Conservation (phyloP, 2,113 vertebrate species). For the Lipophrys pholis region DNA sequence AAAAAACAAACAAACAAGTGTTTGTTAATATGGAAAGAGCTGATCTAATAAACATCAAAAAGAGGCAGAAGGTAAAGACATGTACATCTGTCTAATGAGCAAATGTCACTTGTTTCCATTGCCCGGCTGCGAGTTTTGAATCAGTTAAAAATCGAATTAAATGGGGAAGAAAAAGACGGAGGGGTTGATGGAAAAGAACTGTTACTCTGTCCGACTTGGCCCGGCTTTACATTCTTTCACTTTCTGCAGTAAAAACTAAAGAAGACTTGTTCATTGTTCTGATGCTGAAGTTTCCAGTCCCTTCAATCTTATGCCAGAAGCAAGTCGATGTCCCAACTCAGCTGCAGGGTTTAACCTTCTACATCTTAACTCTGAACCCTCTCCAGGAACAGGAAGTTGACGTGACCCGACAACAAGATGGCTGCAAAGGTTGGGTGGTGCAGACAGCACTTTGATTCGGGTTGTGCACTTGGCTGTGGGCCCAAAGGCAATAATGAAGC, state of each 20-base stretch:
- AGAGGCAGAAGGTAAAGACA: no score
- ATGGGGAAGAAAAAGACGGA: no score
- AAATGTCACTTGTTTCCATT: no score
- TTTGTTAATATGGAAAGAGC: no score
- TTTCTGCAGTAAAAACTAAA: neutral
- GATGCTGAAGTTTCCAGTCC: neutral
- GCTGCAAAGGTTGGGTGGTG: constrained; percentile 84
- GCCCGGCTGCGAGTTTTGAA: no score
- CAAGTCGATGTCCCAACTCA: neutral
- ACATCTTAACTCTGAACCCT: constrained; percentile 71
- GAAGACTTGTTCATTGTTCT: neutral
- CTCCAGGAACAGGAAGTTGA: constrained; percentile 79
- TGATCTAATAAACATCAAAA: no score
- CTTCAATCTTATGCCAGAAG: constrained; percentile 1
- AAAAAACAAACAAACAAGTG: no score
- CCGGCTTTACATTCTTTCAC: neutral
- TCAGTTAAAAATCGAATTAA: no score
- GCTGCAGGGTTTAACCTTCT: constrained; percentile 47
- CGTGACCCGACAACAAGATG: constrained; percentile 83
- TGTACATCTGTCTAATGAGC: no score
- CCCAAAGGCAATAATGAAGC: constrained; percentile 58
- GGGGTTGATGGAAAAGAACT: no score
- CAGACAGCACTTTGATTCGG: constrained; percentile 63
- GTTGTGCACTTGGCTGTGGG: constrained; percentile 75
- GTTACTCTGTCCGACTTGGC: neutral